Evolutionary conservation across 2,113 vertebrate species (phyloP).

Genomic region (Hyla sarda): DNA sequence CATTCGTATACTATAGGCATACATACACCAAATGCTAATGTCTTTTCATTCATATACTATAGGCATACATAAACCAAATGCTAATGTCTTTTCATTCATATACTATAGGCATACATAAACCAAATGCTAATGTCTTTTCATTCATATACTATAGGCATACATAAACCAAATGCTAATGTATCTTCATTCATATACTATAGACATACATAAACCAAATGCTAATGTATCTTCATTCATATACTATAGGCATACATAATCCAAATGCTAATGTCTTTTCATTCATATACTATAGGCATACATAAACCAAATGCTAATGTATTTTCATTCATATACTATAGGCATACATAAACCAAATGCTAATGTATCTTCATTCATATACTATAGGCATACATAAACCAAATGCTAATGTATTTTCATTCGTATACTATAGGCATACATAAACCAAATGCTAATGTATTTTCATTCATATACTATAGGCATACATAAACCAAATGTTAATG

Average conservation of each 20-base stretch:
- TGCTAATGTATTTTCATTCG: neutral
- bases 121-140: too few relatives aligned
- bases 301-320: neutral
- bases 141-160: neutral
- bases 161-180: too few relatives aligned
- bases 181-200: neutral
- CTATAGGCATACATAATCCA: too few relatives aligned
- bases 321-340: neutral
- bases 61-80: too few relatives aligned
- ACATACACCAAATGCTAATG: neutral
- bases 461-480: neutral
- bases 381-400: too few relatives aligned
- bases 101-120: neutral
- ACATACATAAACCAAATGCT: neutral
- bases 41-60: neutral
- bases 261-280: neutral
- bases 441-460: too few relatives aligned
- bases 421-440: neutral
- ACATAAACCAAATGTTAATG: neutral
- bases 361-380: too few relatives aligned
- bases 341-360: too few relatives aligned
- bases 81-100: neutral
- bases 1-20: neutral
- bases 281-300: neutral
- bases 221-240: neutral